phyloP scores from a whole-genome alignment of 2,113 vertebrate genomes.

The Lophura nycthemera region DNA sequence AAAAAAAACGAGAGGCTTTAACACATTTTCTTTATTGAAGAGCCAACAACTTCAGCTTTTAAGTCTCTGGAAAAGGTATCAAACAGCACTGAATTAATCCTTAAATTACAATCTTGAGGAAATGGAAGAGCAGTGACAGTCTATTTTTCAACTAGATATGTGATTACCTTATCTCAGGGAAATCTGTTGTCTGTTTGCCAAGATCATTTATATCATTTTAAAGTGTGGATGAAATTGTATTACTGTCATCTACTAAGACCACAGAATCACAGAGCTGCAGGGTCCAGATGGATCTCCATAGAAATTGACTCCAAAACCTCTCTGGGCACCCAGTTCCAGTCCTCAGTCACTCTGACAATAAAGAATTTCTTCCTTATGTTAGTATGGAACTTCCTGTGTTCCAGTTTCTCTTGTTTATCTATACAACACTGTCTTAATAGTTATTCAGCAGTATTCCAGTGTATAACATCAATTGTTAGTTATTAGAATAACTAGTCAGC shows the following conservation, averaged over 20 bases:
- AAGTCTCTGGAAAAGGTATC: slow-evolving; percentile 27
- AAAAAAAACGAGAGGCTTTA: not conserved
- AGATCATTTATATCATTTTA: not conserved
- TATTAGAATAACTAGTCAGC: not conserved
- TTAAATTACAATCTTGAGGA: slow-evolving; percentile 43
- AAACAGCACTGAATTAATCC: slow-evolving; percentile 47
- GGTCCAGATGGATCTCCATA: too few species aligned
- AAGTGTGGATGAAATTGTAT: not conserved
- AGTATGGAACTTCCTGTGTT: too few species aligned
- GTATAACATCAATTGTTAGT: not conserved
- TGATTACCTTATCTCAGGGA: not conserved
- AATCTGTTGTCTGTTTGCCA: not conserved
- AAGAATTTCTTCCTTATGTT: too few species aligned
- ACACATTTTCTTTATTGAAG: not conserved
- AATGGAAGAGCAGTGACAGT: not conserved
- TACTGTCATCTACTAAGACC: not conserved
- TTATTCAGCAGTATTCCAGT: not conserved
- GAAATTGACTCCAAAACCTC: too few species aligned
- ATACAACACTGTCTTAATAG: not conserved
- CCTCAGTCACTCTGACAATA: too few species aligned
- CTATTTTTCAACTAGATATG: not conserved
- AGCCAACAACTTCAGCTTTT: slow-evolving; percentile 26
- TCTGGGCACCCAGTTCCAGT: too few species aligned
- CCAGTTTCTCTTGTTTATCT: too few species aligned
- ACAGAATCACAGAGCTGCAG: too few species aligned